Evolutionary conservation across 2,888 invertebrate genomes (phyloP), one percentile per base, ranked within the genome.

Genomic region (Pammene aurita): DNA sequence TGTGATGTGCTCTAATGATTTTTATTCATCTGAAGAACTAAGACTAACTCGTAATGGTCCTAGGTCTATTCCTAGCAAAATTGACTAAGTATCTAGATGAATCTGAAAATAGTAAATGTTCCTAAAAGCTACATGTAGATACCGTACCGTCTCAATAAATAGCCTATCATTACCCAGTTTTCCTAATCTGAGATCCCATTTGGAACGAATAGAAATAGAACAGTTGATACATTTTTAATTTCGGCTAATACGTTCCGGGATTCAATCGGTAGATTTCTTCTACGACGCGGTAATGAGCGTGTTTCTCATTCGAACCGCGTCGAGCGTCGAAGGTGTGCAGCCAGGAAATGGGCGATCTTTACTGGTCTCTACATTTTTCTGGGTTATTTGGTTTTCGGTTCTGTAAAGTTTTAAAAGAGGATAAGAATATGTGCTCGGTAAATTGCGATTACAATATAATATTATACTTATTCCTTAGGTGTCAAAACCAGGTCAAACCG

Each of bases 251-350:
- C 63, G 63, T 63, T 62, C 63, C 48, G 62, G 62, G 63, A 63
- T 68, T 68, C 63, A 68, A 68, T 68, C 50, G 67, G 67, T 16
- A 63, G 63, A 68, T 68, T 72, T 63, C 71, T 70, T 69, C 62
- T 67, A 71, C 74, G 76, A 72, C 65, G 75, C 75, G 74, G 80
- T 86, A 85, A 85, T 84, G 81, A 82, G 79, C 74, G 77, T 78
- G 78, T 84, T 85, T 84, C 79, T 80, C 80, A 85, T 82, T 83
- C 83, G 75, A 74, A 73, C 79, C 83, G 79, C 80, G 65, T 77
- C 72, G 54, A 66, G 61, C 70, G 60, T 71, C 74, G 73, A 58
- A 71, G 73, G 65, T 50, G 74, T 74, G 68, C 42, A 78, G 84
- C 75, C 65, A 64, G 6, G 2, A 69, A 78, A 66, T 0, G 0